Percentiles rank a stretch among this genome's conserved stretches.
Conservation (phyloP, 2,888 invertebrate species). For the Amphiduros pacificus region DNA sequence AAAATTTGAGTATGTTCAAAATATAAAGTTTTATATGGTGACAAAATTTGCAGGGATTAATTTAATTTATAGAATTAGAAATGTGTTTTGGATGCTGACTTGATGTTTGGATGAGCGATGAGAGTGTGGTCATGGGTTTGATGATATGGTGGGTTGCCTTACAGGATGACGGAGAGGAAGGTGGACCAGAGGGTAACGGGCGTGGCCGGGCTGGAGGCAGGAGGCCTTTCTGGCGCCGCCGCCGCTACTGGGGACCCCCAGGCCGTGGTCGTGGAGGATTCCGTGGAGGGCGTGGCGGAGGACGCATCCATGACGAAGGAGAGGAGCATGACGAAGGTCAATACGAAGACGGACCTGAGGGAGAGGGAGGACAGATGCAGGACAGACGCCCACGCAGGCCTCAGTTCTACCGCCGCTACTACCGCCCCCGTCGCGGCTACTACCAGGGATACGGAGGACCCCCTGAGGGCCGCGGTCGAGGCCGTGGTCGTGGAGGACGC, state of each 20-base stretch:
- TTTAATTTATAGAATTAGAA: too few relatives aligned
- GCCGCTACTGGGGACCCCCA: constrained; percentile 37
- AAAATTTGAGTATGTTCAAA: too few relatives aligned
- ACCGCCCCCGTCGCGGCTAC: constrained; percentile 12
- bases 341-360: constrained; percentile 3
- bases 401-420: constrained; percentile 15
- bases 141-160: not conserved
- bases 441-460: constrained; percentile 13
- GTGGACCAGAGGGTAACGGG: constrained; percentile 12
- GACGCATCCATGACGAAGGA: constrained; percentile 4
- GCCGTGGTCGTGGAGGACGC: constrained; percentile 19
- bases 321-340: not conserved
- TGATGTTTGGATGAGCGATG: too few relatives aligned
- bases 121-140: not conserved
- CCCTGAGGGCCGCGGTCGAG: constrained; percentile 7
- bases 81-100: too few relatives aligned
- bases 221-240: constrained; percentile 46
- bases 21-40: too few relatives aligned
- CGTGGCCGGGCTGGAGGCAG: constrained; percentile 20
- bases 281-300: constrained; percentile 17
- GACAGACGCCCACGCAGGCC: constrained; percentile 10
- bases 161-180: constrained; percentile 5
- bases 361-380: constrained; percentile 7
- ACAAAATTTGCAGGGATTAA: too few relatives aligned
- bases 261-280: constrained; percentile 28